Base-by-base conservation (phyloP, 2,888 invertebrate species). In the Polymixis flavicincta region DNA sequence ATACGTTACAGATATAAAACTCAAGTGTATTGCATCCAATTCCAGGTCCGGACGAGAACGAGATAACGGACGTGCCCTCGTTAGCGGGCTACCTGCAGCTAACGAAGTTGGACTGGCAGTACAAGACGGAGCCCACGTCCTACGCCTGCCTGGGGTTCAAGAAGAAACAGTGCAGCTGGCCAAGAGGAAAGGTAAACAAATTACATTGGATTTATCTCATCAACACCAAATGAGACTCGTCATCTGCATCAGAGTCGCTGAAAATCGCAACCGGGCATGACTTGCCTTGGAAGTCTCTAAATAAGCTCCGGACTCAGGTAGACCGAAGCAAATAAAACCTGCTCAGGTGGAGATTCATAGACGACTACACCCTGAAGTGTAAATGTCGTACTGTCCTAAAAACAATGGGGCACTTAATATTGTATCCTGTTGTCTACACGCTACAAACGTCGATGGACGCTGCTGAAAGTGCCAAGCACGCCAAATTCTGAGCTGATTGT, bases 91-190 rank as follows among this genome's bases (percentile, higher is more conserved):
- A 98, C 92, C 96, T 99, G 65, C 99, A 99, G 94, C 96, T 98
- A 76, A 98, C 98, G 83, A 98, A 98, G 92, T 93, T 99, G 78
- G 99, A 99, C 94, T 99, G 98, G 98, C 97, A 98, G 86, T 99
- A 98, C 94, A 98, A 98, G 95, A 98, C 98, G 0, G 98, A 98
- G 90, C 98, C 98, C 0, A 98, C 98, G 5, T 97, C 97, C 80
- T 97, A 97, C 89, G 98, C 98, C 0, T 98, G 98, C 87, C 94
- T 98, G 79, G 98, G 98, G 22, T 98, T 98, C 97, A 98, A 98
- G 88, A 97, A 98, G 80, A 98, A 97, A 66, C 97, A 98, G 73
- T 98, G 98, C 94, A 98, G 98, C 92, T 98, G 98, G 98, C 98
- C 98, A 0, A 96, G 99, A 66, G 98, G 98, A 32, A 98, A 98